Percentiles rank a stretch among this genome's conserved stretches.
These are phyloP conservation scores for Tragelaphus imberbis DNA, from an alignment of 2,113 vertebrate species.

Conservation along the genomic window DNA sequence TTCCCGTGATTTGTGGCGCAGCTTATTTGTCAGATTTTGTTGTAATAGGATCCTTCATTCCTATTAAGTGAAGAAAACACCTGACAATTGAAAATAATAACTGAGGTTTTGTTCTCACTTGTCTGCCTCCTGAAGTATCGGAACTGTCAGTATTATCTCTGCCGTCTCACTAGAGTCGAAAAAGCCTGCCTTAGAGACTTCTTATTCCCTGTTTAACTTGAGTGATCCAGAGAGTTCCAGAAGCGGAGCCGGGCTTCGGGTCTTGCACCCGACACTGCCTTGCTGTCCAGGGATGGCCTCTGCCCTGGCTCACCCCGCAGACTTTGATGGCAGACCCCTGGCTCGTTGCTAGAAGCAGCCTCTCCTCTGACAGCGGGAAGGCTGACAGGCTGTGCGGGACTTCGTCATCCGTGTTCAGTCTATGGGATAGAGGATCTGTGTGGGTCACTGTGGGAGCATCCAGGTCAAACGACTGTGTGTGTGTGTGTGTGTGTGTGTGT, in stretches of 20 bases:
- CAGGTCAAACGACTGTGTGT: background rate
- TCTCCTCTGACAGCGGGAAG: too few relatives aligned
- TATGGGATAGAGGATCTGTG: rapidly evolving
- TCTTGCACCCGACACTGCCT: rapidly evolving
- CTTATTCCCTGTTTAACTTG: background rate
- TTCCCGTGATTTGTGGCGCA: background rate
- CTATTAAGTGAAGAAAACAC: background rate
- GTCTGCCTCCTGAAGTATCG: background rate
- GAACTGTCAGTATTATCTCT: background rate
- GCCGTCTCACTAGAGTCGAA: background rate
- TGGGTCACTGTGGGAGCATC: background rate
- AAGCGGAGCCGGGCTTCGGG: rapidly evolving
- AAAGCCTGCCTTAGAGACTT: background rate
- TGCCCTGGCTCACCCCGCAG: background rate
- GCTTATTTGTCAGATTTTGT: background rate
- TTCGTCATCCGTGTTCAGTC: too few relatives aligned
- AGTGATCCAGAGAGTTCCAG: rapidly evolving
- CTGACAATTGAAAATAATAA: background rate
- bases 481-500: too few relatives aligned
- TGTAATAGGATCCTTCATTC: background rate
- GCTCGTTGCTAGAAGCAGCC: background rate
- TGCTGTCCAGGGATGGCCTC: rapidly evolving
- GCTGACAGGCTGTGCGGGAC: background rate
- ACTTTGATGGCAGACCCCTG: background rate
- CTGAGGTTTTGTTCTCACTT: background rate